Conservation (phyloP, 2,888 invertebrate genomes). For the Galerucella pusilla region DNA sequence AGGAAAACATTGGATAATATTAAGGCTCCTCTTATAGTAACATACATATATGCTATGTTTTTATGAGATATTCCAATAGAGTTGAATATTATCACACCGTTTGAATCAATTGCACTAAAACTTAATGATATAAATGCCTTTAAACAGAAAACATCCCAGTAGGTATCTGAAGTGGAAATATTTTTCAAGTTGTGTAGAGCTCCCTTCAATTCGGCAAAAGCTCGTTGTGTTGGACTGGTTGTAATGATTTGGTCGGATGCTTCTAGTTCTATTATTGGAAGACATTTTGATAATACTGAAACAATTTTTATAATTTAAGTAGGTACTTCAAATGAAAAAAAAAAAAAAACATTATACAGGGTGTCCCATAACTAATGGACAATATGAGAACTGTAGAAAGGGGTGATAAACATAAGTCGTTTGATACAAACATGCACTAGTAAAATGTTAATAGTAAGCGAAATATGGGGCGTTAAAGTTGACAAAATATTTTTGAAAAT, state of each 20-base stretch:
- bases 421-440: too few species aligned
- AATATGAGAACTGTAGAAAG: too few species aligned
- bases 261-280: neutral
- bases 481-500: too few species aligned
- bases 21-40: neutral
- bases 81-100: slow-evolving; percentile 1
- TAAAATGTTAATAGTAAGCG: too few species aligned
- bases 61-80: slow-evolving; percentile 3
- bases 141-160: slow-evolving; percentile 23
- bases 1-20: slow-evolving; percentile 6
- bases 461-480: too few species aligned
- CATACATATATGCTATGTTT: slow-evolving; percentile 18
- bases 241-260: neutral
- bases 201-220: neutral
- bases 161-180: slow-evolving; percentile 17
- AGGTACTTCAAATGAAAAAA: neutral
- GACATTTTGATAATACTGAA: slow-evolving; percentile 4
- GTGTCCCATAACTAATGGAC: too few species aligned
- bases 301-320: neutral
- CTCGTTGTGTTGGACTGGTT: slow-evolving; percentile 5
- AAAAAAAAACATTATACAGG: too few species aligned
- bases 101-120: slow-evolving; percentile 11
- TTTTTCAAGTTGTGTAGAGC: slow-evolving; percentile 8
- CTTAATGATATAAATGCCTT: slow-evolving; percentile 19
- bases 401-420: too few species aligned